Conservation (phyloP, 2,797 vertebrate genomes). For the Moxostoma hubbsi region DNA sequence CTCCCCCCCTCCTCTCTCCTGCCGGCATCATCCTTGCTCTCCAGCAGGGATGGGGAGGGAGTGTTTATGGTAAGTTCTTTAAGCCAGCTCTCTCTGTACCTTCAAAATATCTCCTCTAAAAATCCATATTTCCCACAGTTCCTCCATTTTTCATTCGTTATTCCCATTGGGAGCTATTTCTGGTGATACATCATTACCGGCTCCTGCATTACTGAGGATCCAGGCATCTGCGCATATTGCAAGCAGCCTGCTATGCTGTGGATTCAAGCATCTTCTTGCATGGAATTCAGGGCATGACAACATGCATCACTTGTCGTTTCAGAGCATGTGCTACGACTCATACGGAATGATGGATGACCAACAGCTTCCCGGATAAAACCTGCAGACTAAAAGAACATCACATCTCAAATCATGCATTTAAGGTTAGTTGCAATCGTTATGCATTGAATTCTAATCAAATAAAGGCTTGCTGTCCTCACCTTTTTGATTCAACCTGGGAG, state of each 20-base stretch:
- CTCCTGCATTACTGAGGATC: conserved; percentile 19
- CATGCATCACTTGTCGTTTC: conserved; percentile 58
- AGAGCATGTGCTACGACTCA: conserved; percentile 63
- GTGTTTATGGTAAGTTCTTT: conserved; percentile 73
- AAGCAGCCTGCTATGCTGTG: conserved; percentile 17
- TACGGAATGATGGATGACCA: conserved; percentile 58
- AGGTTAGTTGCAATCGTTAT: conserved; percentile 63
- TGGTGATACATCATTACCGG: conserved; percentile 41
- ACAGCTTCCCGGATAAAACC: conserved; percentile 64
- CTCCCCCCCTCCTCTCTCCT: conserved; percentile 59
- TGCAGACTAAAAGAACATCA: conserved; percentile 59
- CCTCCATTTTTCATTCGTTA: conserved; percentile 1
- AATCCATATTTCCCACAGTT: conserved; percentile 11
- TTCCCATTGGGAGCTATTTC: conserved; percentile 27
- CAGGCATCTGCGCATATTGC: not conserved
- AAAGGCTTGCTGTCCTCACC: not conserved
- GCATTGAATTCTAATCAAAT: conserved; percentile 29
- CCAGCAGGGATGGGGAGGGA: conserved; percentile 58
- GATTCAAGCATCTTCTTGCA: conserved; percentile 42
- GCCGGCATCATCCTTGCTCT: conserved; percentile 47
- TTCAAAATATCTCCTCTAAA: conserved; percentile 35
- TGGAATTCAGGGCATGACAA: conserved; percentile 54
- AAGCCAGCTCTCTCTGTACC: conserved; percentile 24
- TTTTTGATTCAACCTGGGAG: conserved; percentile 1
- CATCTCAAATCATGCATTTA: conserved; percentile 63